Percentiles rank a stretch among this genome's conserved stretches.
phyloP scores from a whole-genome alignment of 2,113 vertebrate genomes.

The Neomonachus schauinslandi region DNA sequence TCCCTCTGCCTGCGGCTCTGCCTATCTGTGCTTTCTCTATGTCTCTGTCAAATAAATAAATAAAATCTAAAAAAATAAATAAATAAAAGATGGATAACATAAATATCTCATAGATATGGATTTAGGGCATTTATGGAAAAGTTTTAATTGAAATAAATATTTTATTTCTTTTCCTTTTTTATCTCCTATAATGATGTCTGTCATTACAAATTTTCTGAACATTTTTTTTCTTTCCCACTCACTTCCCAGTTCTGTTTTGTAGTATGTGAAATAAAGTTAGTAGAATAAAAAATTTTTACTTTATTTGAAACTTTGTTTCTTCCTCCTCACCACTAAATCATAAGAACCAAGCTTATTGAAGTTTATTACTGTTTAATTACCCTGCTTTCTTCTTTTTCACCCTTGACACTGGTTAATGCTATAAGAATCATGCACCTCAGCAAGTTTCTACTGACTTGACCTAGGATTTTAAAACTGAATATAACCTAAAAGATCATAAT shows the following conservation, averaged over 20 bases:
- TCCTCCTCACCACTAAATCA: not conserved
- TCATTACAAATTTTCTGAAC: not conserved
- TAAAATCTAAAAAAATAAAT: too few species aligned
- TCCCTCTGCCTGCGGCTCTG: too few species aligned
- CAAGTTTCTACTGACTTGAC: not conserved
- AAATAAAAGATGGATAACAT: not conserved
- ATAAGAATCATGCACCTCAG: not conserved
- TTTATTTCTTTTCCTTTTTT: not conserved
- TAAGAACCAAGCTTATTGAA: constrained; percentile 5
- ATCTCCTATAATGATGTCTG: not conserved
- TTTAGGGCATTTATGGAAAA: not conserved
- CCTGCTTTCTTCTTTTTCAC: not conserved
- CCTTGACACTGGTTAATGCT: not conserved
- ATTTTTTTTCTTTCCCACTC: not conserved
- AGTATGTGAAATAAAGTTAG: not conserved
- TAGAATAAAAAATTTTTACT: not conserved
- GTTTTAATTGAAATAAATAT: not conserved
- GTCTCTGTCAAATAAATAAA: too few species aligned
- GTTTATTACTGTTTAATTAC: constrained; percentile 2
- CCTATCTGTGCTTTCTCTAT: too few species aligned
- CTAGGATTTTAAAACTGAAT: not conserved
- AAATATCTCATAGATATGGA: not conserved
- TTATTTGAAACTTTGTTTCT: not conserved
- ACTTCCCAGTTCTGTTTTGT: not conserved
- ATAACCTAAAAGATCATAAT: not conserved